These are phyloP conservation scores for Osmerus eperlanus DNA, from an alignment of 2,113 vertebrate species.

Conservation along the genomic window DNA sequence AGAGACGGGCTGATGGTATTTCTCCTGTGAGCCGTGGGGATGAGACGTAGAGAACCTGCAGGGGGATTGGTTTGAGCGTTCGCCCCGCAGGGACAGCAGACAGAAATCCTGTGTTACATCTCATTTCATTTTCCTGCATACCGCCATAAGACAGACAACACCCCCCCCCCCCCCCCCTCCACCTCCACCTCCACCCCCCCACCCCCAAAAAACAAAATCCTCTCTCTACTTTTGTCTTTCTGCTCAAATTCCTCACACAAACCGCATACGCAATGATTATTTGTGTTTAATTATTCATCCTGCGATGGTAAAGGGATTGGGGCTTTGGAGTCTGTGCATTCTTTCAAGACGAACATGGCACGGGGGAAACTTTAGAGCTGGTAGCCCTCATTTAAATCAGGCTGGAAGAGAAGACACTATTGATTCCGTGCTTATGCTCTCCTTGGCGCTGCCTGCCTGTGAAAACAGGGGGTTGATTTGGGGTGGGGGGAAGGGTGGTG, in stretches of 20 bases:
- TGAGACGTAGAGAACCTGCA: conserved; percentile 48
- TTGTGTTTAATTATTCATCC: conserved; percentile 76
- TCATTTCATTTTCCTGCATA: conserved; percentile 66
- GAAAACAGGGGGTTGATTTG: conserved; percentile 65
- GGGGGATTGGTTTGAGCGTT: conserved; percentile 62
- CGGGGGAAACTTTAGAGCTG: conserved; percentile 65
- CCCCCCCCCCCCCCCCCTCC: no score
- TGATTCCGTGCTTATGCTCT: conserved; percentile 62
- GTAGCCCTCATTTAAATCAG: conserved; percentile 74
- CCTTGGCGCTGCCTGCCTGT: conserved; percentile 64
- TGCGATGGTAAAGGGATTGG: conserved; percentile 64
- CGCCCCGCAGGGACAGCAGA: conserved; percentile 59
- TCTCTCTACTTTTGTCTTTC: conserved; percentile 72
- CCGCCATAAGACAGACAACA: conserved; percentile 56
- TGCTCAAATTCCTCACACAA: conserved; percentile 68
- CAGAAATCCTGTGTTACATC: conserved; percentile 62
- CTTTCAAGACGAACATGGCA: conserved; percentile 73
- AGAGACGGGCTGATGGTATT: conserved; percentile 43
- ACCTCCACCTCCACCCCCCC: no score
- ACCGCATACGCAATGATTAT: conserved; percentile 73
- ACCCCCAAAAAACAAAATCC: conserved; percentile 8
- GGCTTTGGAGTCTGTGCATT: conserved; percentile 70
- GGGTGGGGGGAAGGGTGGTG: conserved; percentile 33
- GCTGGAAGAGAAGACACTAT: conserved; percentile 71
- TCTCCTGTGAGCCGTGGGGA: conserved; percentile 49